Conservation (phyloP, 2,797 vertebrate species). For the Mormyrus proboscirostris region DNA sequence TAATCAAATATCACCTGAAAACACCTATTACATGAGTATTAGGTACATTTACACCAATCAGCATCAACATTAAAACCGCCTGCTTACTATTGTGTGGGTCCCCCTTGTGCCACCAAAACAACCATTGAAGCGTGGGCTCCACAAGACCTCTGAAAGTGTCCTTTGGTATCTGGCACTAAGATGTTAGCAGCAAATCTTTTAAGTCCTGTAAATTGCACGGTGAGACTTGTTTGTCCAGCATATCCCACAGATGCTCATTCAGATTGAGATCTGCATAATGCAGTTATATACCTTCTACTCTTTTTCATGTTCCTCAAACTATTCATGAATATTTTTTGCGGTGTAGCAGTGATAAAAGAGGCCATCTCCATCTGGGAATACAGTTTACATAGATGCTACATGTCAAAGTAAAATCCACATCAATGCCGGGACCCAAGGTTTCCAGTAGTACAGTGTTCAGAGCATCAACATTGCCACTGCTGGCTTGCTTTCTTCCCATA, state of each 20-base stretch:
- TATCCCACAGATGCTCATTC: background rate
- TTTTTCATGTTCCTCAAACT: background rate
- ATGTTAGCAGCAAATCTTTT: background rate
- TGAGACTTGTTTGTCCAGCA: background rate
- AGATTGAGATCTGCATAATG: background rate
- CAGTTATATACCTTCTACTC: background rate
- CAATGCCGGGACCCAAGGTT: background rate
- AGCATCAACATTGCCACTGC: background rate
- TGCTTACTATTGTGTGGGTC: background rate
- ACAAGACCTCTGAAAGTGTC: background rate
- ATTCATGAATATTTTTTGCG: background rate
- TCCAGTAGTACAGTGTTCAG: background rate
- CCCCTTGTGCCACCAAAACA: background rate
- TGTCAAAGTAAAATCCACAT: background rate
- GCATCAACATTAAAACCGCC: background rate
- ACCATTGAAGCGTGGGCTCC: background rate
- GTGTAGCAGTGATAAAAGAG: background rate
- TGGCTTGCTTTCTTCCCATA: background rate
- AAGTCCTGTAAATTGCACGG: background rate
- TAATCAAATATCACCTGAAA: background rate
- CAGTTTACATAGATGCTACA: background rate
- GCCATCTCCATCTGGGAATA: background rate
- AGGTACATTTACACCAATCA: background rate
- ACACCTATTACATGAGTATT: background rate
- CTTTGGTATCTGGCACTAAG: background rate